A percentile compares a stretch with the other conserved stretches of the same genome.
Conservation (phyloP, 2,888 invertebrate genomes). For the Mythimna vitellina region DNA sequence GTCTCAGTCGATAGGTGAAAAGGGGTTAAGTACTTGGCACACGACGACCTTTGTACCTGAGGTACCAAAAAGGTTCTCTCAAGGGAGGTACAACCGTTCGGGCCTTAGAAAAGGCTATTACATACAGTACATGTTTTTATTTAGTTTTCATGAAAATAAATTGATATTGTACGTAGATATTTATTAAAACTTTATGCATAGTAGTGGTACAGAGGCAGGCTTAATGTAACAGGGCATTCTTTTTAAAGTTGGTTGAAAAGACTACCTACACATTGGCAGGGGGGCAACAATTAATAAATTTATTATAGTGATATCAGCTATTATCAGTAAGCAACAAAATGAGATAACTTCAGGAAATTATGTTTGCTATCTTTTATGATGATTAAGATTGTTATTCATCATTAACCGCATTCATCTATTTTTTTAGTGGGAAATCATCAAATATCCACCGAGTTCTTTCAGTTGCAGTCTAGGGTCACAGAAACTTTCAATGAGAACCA, state of each 20-base stretch:
- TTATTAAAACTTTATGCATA: too few relatives aligned
- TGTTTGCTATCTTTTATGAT: not conserved
- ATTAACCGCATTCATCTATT: not conserved
- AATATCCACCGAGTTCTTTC: too few relatives aligned
- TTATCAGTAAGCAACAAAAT: slow-evolving; percentile 1
- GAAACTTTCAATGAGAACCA: too few relatives aligned
- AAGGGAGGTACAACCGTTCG: slow-evolving; percentile 11
- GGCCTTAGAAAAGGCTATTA: slow-evolving; percentile 4
- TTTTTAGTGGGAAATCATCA: too few relatives aligned
- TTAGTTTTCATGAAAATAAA: not conserved
- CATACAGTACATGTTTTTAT: not conserved
- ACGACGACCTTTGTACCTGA: not conserved
- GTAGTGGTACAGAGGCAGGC: too few relatives aligned
- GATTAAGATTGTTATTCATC: slow-evolving; percentile 1
- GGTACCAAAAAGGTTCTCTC: slow-evolving; percentile 31
- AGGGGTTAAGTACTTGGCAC: slow-evolving; percentile 18
- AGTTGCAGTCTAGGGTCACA: too few relatives aligned
- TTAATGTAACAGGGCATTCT: too few relatives aligned
- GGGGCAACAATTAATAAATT: too few relatives aligned
- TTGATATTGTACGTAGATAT: not conserved
- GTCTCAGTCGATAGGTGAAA: slow-evolving; percentile 9
- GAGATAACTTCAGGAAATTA: slow-evolving; percentile 12
- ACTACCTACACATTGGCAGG: too few relatives aligned
- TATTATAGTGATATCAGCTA: not conserved
- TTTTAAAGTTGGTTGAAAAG: too few relatives aligned